Conservation (phyloP, 2,113 vertebrate species). For the Tragelaphus imberbis region DNA sequence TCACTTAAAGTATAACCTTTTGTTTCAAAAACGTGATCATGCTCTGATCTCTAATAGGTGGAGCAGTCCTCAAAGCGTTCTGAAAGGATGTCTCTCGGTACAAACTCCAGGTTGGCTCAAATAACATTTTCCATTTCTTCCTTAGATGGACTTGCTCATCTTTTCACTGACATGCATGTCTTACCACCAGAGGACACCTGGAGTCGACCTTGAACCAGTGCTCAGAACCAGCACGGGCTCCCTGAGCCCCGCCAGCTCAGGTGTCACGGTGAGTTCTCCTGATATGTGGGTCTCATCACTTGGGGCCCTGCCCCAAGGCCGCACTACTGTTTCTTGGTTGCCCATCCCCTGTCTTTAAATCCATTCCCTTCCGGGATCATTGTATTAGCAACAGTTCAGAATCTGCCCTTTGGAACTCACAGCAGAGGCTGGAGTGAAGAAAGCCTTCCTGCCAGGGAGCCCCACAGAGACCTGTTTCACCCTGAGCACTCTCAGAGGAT, state of each 20-base stretch:
- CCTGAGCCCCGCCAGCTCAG: background rate
- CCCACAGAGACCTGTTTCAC: background rate
- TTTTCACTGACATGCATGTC: background rate
- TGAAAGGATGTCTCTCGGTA: background rate
- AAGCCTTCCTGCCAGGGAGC: background rate
- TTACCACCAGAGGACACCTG: background rate
- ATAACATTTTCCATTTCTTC: background rate
- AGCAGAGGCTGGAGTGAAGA: background rate
- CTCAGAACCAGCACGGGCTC: background rate
- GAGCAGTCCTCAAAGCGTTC: background rate
- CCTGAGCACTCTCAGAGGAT: background rate
- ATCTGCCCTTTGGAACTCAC: background rate
- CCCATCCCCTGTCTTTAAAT: background rate
- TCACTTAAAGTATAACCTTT: background rate
- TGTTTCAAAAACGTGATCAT: background rate
- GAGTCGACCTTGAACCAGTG: background rate
- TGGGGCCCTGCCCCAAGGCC: background rate
- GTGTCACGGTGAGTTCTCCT: background rate
- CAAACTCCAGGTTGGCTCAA: background rate
- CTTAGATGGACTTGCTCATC: background rate
- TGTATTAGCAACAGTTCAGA: background rate
- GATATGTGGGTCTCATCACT: background rate
- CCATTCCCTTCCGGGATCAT: background rate
- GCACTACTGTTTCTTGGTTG: background rate
- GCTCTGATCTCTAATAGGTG: background rate